phyloP scores from a whole-genome alignment of 2,113 vertebrate species.

The Dendropsophus ebraccatus region DNA sequence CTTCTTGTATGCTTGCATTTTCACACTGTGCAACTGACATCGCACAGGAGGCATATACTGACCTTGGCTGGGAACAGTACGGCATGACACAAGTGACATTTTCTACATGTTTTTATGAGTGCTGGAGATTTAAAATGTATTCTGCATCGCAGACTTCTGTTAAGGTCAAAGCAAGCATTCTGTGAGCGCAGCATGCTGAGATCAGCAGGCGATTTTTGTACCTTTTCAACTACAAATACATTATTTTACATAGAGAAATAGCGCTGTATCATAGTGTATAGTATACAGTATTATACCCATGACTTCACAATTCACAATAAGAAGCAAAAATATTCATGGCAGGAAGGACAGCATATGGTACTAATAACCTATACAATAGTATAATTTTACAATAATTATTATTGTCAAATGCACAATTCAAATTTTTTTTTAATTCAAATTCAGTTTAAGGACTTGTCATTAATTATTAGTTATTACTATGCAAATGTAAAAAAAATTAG shows the following conservation, averaged over 20 bases:
- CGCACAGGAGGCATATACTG: conserved; percentile 25
- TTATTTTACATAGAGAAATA: conserved; percentile 22
- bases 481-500: too few relatives aligned
- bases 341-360: not conserved
- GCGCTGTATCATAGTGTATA: not conserved
- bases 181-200: conserved; percentile 14
- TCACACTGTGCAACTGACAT: conserved; percentile 30
- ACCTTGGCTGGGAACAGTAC: conserved; percentile 33
- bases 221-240: not conserved
- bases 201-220: conserved; percentile 28
- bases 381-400: not conserved
- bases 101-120: conserved; percentile 41
- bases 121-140: conserved; percentile 37
- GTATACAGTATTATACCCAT: not conserved
- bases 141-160: conserved; percentile 27
- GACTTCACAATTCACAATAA: not conserved
- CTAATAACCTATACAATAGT: too few relatives aligned
- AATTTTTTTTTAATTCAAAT: too few relatives aligned
- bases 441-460: not conserved
- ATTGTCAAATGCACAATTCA: not conserved
- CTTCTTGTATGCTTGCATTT: conserved; percentile 25
- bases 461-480: too few relatives aligned
- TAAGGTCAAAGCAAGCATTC: conserved; percentile 36
- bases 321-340: not conserved
- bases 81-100: conserved; percentile 37